Base-by-base conservation (phyloP, 2,113 vertebrate species). In the Apodemus speciosus region DNA sequence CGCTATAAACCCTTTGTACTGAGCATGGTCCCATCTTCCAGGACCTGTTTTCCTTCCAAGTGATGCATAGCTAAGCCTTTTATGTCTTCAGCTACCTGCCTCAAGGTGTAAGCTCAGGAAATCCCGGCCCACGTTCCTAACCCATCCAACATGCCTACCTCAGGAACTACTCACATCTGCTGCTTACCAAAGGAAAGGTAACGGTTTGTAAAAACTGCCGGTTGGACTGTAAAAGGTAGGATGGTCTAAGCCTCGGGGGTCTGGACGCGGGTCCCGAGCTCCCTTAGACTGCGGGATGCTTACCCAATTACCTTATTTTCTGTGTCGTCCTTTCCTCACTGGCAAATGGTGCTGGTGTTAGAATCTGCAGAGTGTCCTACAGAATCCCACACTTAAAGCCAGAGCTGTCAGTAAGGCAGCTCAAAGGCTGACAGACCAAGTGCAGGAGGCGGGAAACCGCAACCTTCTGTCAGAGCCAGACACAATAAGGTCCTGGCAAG, bases 391-490 rank as follows among this genome's bases (percentile, higher is more conserved):
- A 35, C 40, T 66, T 7, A 49, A 49, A 21, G 9, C 30, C 62
- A 53, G 35, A 43, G 64, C 68, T 9, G 2, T 32, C 18, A 6
- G 46, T 14, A 49, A 40, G 20, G 38, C 40, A 46, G 2, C 20
- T 35, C 14, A 79, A 81, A 62, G 51, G 23, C 51, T n/a, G 18
- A 35, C 84, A 30, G 49, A 21, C 0, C 0, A 15, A 13, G 20
- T 14, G 25, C 66, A 10, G 8, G 32, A 40, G 62, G 20, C 15
- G 9, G 27, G 35, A 64, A 30, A 27, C 71, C 53, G 32, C 32
- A 7, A 71, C 89, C 53, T 38, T 46, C 51, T 6, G 7, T 69
- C 84, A 60, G 51, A 75, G 92, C 62, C 95, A 97, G 93, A 95
- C 96, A 79, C 92, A 86, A 56, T 60, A 76, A 66, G 83, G n/a